These are phyloP conservation scores for Alsophila aescularia DNA, from an alignment of 2,888 invertebrate genomes.

Conservation along the genomic window DNA sequence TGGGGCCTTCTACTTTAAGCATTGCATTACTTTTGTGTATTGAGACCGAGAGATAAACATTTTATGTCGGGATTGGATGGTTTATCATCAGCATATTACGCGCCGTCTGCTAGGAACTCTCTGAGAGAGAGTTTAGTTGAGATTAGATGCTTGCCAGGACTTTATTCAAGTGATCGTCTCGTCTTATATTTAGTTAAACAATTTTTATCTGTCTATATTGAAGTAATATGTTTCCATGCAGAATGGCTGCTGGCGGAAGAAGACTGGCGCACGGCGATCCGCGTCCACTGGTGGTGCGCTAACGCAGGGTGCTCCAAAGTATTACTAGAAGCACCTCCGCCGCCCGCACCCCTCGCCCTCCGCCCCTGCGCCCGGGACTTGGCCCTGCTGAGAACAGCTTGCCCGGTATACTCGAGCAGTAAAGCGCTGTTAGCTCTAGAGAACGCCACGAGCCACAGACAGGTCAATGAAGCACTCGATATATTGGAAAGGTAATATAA, in stretches of 20 bases:
- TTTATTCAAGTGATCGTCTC: too few relatives aligned
- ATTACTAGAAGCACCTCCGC: constrained; percentile 45
- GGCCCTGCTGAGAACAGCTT: constrained; percentile 76
- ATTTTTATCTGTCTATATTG: too few relatives aligned
- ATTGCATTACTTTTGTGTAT: too few relatives aligned
- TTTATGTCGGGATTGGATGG: too few relatives aligned
- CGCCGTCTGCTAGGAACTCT: too few relatives aligned
- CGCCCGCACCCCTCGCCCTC: constrained; percentile 55
- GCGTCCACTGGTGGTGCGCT: constrained; percentile 71
- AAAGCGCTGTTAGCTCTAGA: constrained; percentile 84
- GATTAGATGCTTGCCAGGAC: too few relatives aligned
- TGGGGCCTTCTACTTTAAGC: too few relatives aligned
- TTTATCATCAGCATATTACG: too few relatives aligned
- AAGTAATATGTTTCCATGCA: constrained; percentile 30
- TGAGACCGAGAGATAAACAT: too few relatives aligned
- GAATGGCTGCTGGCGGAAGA: constrained; percentile 72
- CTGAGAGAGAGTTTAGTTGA: too few relatives aligned
- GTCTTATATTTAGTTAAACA: too few relatives aligned
- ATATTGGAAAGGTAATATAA: constrained; percentile 82
- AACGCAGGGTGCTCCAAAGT: constrained; percentile 49
- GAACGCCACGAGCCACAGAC: constrained; percentile 86
- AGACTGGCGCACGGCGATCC: constrained; percentile 62
- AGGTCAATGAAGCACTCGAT: constrained; percentile 82
- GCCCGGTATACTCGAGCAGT: constrained; percentile 78
- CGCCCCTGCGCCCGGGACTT: constrained; percentile 71